Evolutionary conservation across 2,888 invertebrate species (phyloP).

Genomic region (Balanococcus diminutus): DNA sequence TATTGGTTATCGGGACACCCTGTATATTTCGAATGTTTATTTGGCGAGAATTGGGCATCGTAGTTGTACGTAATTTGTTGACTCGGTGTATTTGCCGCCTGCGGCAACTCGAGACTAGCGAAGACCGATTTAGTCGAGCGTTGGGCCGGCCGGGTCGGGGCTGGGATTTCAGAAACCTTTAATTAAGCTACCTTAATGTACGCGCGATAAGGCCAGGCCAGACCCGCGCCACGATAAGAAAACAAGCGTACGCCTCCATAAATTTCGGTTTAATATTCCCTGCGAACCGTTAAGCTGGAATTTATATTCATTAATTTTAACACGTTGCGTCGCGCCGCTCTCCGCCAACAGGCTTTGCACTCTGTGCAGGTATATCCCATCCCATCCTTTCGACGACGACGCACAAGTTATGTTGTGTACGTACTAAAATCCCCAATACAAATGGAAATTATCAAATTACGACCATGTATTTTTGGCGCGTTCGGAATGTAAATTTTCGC

Average conservation of each 20-base stretch:
- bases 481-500: constrained; percentile 11
- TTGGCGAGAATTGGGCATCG: too few relatives aligned
- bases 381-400: too few relatives aligned
- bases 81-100: background rate
- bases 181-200: background rate
- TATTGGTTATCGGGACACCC: too few relatives aligned
- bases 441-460: constrained; percentile 11
- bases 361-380: too few relatives aligned
- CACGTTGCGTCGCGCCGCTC: background rate
- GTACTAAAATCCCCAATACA: background rate
- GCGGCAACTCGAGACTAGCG: background rate
- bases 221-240: background rate
- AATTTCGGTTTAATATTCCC: background rate
- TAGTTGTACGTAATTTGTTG: background rate
- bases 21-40: too few relatives aligned
- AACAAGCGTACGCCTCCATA: background rate
- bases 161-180: background rate
- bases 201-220: background rate
- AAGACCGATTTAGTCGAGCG: background rate
- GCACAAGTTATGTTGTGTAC: too few relatives aligned
- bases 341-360: too few relatives aligned
- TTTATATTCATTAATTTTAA: constrained; percentile 5
- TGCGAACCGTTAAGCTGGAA: background rate
- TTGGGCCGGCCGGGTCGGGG: background rate
- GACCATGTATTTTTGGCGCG: background rate